A percentile compares a stretch with the other conserved stretches of the same genome.
These are phyloP conservation scores for Halictus rubicundus DNA, from an alignment of 1,140 invertebrate species.

Conservation along the genomic window DNA sequence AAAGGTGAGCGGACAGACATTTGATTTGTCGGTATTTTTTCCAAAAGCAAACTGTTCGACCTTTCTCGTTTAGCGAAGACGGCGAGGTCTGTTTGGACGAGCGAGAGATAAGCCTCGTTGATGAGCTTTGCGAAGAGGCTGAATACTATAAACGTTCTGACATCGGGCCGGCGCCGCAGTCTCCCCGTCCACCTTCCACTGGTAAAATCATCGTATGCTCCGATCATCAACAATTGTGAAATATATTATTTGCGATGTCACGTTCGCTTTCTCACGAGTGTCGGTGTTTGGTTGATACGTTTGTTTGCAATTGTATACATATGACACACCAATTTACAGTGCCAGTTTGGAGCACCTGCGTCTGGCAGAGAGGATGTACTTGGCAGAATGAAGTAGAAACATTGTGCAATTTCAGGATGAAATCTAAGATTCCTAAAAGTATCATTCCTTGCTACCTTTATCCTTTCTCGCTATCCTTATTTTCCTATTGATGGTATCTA, in stretches of 20 bases:
- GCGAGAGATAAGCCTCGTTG: conserved; percentile 82
- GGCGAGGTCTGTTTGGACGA: conserved; percentile 82
- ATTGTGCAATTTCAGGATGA: conserved; percentile 36
- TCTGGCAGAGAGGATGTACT: conserved; percentile 36
- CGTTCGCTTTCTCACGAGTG: neutral
- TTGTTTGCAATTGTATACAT: neutral
- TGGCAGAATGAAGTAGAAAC: conserved; percentile 27
- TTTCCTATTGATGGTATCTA: neutral
- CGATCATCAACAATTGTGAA: neutral
- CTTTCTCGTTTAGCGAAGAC: conserved; percentile 70
- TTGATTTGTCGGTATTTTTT: neutral
- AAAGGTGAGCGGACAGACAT: conserved; percentile 83
- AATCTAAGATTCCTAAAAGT: conserved; percentile 34
- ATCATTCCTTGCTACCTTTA: conserved; percentile 21
- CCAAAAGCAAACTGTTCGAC: neutral
- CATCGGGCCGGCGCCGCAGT: conserved; percentile 82
- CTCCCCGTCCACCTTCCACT: conserved; percentile 85
- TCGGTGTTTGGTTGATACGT: neutral
- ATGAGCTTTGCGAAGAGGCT: conserved; percentile 83
- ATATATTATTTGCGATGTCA: no score
- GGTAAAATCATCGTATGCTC: conserved; percentile 77
- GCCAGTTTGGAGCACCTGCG: conserved; percentile 34
- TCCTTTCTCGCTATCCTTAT: conserved; percentile 11
- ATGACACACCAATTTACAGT: conserved; percentile 39
- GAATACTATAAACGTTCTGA: conserved; percentile 73